Evolutionary conservation across 2,888 invertebrate genomes (phyloP).

Genomic region (Stenotaenia linearis): DNA sequence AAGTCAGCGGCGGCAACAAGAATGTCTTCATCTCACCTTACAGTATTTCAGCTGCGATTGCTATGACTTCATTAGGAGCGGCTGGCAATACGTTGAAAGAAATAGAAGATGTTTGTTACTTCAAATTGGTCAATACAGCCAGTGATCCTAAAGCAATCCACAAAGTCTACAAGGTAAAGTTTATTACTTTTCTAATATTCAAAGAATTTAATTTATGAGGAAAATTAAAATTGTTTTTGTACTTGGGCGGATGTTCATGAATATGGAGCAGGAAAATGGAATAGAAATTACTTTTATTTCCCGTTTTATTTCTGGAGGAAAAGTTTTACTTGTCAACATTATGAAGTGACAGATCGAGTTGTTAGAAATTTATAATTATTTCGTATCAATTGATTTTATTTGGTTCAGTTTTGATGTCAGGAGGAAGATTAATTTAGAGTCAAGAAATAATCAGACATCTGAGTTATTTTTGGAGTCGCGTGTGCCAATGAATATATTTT

Average conservation of each 20-base stretch:
- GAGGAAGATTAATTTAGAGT: too few species aligned
- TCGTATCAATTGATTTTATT: too few species aligned
- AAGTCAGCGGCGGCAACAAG: background rate
- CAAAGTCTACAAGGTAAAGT: background rate
- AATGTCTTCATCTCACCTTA: constrained; percentile 26
- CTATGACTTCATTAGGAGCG: constrained; percentile 27
- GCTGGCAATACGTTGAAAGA: constrained; percentile 6
- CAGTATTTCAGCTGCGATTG: constrained; percentile 12
- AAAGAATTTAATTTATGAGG: background rate
- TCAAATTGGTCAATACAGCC: background rate
- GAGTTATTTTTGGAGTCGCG: too few species aligned
- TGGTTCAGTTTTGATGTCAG: too few species aligned
- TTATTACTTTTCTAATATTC: background rate
- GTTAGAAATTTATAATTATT: too few species aligned
- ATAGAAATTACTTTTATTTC: background rate
- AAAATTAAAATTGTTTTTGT: background rate
- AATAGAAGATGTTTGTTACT: constrained; percentile 20
- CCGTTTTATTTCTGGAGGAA: background rate
- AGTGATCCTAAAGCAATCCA: constrained; percentile 18
- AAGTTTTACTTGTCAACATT: too few species aligned
- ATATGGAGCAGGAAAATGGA: background rate
- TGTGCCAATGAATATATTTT: too few species aligned
- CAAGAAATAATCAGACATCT: too few species aligned
- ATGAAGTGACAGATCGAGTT: too few species aligned
- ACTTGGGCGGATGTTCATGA: background rate